These are phyloP conservation scores for Dioctria linearis DNA, from an alignment of 2,888 invertebrate genomes.

Conservation along the genomic window DNA sequence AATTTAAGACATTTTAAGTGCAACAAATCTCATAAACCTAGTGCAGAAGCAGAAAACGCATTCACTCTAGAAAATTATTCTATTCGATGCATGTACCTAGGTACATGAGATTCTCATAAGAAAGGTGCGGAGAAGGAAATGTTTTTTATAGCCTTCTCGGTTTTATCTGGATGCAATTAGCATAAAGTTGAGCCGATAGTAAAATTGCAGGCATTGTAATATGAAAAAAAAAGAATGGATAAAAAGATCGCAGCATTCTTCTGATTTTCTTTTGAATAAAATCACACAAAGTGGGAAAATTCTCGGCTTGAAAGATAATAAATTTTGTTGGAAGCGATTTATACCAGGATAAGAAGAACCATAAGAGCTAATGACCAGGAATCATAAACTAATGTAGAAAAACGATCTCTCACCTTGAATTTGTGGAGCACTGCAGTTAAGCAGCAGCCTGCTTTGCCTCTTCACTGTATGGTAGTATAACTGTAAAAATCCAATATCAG, in stretches of 20 bases:
- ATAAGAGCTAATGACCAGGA: background rate
- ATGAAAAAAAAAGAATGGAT: too few species aligned
- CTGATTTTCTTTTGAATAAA: too few species aligned
- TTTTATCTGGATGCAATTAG: conserved; percentile 20
- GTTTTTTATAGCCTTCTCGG: conserved; percentile 6
- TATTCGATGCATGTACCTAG: conserved; percentile 10
- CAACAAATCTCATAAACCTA: conserved; percentile 8
- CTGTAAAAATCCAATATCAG: conserved; percentile 49
- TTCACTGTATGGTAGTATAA: conserved; percentile 24
- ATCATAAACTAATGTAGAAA: background rate
- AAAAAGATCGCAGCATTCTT: too few species aligned
- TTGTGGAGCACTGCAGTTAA: conserved; percentile 8
- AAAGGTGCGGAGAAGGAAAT: conserved; percentile 17
- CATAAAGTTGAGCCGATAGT: conserved; percentile 12
- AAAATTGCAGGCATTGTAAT: too few species aligned
- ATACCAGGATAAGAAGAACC: background rate
- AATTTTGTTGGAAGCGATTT: too few species aligned
- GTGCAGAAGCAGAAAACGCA: conserved; percentile 12
- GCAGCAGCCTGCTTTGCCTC: conserved; percentile 27
- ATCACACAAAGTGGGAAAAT: too few species aligned
- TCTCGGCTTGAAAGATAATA: too few species aligned
- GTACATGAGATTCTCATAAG: background rate
- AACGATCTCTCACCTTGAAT: conserved; percentile 35
- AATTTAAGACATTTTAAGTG: too few species aligned
- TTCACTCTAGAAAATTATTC: conserved; percentile 22